Evolutionary conservation across 2,113 vertebrate genomes (phyloP).

Genomic region (Thunnus maccoyii): DNA sequence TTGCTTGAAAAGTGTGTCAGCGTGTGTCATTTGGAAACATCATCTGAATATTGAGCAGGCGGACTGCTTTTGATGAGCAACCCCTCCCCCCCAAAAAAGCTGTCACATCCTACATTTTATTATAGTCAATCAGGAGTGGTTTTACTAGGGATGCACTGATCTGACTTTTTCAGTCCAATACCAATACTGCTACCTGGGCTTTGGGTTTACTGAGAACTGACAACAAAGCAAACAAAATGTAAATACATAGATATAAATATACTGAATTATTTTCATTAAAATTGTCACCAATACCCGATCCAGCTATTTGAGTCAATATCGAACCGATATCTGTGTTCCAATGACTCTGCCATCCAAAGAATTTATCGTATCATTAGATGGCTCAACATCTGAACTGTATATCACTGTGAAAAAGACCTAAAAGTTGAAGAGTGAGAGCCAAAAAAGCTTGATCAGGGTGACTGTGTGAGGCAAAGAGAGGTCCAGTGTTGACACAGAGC

Average conservation of each 20-base stretch:
- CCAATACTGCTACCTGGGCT: too few relatives aligned
- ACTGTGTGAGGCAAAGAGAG: conserved; percentile 50
- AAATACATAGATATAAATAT: too few relatives aligned
- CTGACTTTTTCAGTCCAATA: too few relatives aligned
- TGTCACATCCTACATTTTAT: conserved; percentile 44
- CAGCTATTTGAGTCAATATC: too few relatives aligned
- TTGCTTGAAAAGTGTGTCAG: conserved; percentile 72
- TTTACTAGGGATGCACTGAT: not conserved
- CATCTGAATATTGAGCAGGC: conserved; percentile 53
- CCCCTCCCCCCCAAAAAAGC: conserved; percentile 17
- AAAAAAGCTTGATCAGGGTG: conserved; percentile 58
- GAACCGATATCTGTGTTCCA: not conserved
- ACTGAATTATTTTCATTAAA: too few relatives aligned
- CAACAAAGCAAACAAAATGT: too few relatives aligned
- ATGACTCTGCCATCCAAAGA: not conserved
- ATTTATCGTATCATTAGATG: not conserved
- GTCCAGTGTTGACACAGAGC: conserved; percentile 49
- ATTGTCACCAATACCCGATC: too few relatives aligned
- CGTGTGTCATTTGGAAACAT: conserved; percentile 63
- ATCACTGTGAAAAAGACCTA: conserved; percentile 3
- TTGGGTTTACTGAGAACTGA: too few relatives aligned
- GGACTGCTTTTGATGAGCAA: conserved; percentile 53
- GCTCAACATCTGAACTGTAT: conserved; percentile 3
- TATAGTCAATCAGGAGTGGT: conserved; percentile 2
- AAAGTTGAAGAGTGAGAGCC: conserved; percentile 27